Evolutionary conservation across 2,888 invertebrate genomes (phyloP).

Genomic region (Agriopis leucophaearia): DNA sequence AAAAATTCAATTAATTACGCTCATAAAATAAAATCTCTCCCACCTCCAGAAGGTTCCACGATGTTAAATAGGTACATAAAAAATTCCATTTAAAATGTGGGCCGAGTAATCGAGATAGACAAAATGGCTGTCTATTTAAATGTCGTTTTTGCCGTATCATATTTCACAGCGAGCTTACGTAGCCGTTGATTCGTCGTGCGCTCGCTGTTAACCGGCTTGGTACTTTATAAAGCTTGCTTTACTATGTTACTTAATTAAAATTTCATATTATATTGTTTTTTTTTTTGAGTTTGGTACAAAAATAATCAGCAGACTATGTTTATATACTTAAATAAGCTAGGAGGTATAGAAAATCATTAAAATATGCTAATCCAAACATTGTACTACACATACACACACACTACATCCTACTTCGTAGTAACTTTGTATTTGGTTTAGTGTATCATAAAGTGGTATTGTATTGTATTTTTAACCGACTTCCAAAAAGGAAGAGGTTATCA

Average conservation of each 20-base stretch:
- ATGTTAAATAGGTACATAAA: conserved; percentile 17
- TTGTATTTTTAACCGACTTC: too few species aligned
- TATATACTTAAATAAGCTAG: too few species aligned
- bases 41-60: conserved; percentile 11
- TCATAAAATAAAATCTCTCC: conserved; percentile 1
- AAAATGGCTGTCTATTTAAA: conserved; percentile 26
- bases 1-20: background rate
- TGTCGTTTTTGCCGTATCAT: conserved; percentile 26
- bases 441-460: too few species aligned
- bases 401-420: too few species aligned
- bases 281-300: too few species aligned
- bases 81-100: conserved; percentile 25
- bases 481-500: too few species aligned
- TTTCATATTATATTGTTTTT: too few species aligned
- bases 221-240: background rate
- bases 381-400: too few species aligned
- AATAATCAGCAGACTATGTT: too few species aligned
- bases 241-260: background rate
- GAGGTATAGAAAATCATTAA: too few species aligned
- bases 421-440: too few species aligned
- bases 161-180: conserved; percentile 18
- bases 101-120: conserved; percentile 27
- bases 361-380: too few species aligned
- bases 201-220: conserved; percentile 18
- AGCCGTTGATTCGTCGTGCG: conserved; percentile 12